These are phyloP conservation scores for Leptocoma aspasia DNA, from an alignment of 2,113 vertebrate species.

Conservation along the genomic window DNA sequence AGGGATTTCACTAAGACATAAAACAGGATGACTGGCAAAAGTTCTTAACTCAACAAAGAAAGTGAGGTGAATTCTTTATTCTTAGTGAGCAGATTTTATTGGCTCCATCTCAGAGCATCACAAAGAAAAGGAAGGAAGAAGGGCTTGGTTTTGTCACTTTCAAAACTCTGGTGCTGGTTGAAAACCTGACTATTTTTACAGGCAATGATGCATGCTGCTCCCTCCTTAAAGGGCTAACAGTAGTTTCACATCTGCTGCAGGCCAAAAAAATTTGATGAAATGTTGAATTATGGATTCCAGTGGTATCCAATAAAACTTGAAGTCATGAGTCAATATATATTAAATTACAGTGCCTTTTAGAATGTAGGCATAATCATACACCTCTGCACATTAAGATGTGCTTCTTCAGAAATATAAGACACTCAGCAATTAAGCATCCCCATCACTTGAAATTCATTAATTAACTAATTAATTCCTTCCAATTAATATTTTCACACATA, in stretches of 20 bases:
- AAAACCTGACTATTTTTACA: not conserved
- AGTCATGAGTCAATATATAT: not conserved
- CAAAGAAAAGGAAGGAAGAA: not conserved
- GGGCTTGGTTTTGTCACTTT: not conserved
- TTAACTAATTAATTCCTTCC: not conserved
- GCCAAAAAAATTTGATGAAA: not conserved
- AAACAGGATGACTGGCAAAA: not conserved
- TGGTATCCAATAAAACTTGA: not conserved
- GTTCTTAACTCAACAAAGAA: not conserved
- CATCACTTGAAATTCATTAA: not conserved
- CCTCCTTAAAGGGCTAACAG: not conserved
- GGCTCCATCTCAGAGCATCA: not conserved
- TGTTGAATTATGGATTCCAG: not conserved
- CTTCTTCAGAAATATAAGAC: not conserved
- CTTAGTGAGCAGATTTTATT: not conserved
- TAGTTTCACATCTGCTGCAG: not conserved
- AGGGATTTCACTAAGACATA: not conserved
- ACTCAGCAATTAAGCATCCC: not conserved
- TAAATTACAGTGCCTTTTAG: not conserved
- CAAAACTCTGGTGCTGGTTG: not conserved
- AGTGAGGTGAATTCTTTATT: not conserved
- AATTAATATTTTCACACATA: not conserved
- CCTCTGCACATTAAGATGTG: not conserved
- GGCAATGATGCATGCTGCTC: not conserved
- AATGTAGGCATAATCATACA: not conserved